Base-by-base conservation (phyloP, 1,140 invertebrate species). In the Bursaphelenchus mucronatus region DNA sequence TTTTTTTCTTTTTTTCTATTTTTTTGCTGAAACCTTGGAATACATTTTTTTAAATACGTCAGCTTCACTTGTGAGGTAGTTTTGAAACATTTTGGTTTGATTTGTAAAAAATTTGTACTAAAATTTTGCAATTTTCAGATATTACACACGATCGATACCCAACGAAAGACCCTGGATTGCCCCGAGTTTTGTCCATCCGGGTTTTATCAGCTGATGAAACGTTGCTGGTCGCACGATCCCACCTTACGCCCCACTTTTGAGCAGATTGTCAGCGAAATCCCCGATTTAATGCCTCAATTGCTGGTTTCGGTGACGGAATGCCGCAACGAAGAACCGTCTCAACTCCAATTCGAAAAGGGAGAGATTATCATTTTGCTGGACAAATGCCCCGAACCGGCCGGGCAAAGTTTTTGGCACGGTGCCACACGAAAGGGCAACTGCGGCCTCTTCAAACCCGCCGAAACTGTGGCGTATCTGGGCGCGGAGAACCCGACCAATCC, bases 221-320 rank as follows among this genome's bases (percentile, higher is more conserved):
- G 93, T 78, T 97, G 94, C 82, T 97, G 94, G 94, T 87, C 89
- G 59, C 91, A 96, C 75, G 90, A 97, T 68, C 88, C 91, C 0
- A 85, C 86, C n/a, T 87, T 89, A 67, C 83, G 95, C 64, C 94
- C 94, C 0, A 90, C 88, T 53, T 98, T 98, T 82, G 86, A 87
- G 53, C 90, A 95, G 71, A 86, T 98, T 2, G 87, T 88, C 51
- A n/a, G 44, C 8, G 83, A 88, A 15, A 83, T 97, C 68, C 89
- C 90, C 0, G 90, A 92, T 76, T 79, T 89, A 80, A 81, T 79
- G 81, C 93, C 94, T 0, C 90, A 94, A 81, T 90, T 92, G 83
- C 89, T 97, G 19, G 88, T 90, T 76, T 87, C 89, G 4, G 85
- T 88, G 9, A 85, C 87, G 56, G 87, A 88, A 62, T 81, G 73